Evolutionary conservation across 2,888 invertebrate species (phyloP).

Genomic region (Nyleta sp.): DNA sequence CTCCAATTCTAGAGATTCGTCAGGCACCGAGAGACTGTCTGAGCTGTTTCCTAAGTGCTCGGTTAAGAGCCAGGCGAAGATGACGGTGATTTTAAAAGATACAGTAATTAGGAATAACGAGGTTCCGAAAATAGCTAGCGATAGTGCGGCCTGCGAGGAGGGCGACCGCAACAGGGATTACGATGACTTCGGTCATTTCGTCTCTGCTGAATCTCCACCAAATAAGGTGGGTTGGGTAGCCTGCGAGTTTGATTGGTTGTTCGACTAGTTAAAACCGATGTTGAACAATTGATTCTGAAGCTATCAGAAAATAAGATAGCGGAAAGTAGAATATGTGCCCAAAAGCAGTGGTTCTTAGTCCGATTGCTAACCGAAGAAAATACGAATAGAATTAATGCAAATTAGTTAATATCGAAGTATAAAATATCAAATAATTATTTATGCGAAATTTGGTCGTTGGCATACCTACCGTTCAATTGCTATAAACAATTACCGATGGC

Average conservation of each 20-base stretch:
- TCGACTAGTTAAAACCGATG: too few species aligned
- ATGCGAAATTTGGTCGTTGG: too few species aligned
- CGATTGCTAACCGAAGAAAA: too few species aligned
- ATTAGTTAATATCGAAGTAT: too few species aligned
- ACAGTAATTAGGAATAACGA: constrained; percentile 78
- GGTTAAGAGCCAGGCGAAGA: constrained; percentile 77
- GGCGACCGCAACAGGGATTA: constrained; percentile 55
- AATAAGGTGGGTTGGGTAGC: constrained; percentile 15
- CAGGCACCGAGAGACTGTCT: constrained; percentile 65
- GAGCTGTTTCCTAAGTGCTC: constrained; percentile 80
- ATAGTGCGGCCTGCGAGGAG: constrained; percentile 33
- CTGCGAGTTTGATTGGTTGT: not conserved
- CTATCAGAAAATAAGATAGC: too few species aligned
- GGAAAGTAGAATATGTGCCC: too few species aligned
- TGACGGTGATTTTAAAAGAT: constrained; percentile 79
- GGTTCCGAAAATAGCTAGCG: constrained; percentile 43
- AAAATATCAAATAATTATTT: too few species aligned
- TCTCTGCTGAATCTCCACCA: constrained; percentile 53
- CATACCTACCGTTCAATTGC: too few species aligned
- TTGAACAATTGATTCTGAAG: too few species aligned
- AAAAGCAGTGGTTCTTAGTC: too few species aligned
- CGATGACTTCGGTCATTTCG: constrained; percentile 60
- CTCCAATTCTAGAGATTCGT: constrained; percentile 59
- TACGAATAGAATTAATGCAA: too few species aligned
- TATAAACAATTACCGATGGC: too few species aligned